Base-by-base conservation (phyloP, 2,888 invertebrate species). In the Rhyacophila evoluta region DNA sequence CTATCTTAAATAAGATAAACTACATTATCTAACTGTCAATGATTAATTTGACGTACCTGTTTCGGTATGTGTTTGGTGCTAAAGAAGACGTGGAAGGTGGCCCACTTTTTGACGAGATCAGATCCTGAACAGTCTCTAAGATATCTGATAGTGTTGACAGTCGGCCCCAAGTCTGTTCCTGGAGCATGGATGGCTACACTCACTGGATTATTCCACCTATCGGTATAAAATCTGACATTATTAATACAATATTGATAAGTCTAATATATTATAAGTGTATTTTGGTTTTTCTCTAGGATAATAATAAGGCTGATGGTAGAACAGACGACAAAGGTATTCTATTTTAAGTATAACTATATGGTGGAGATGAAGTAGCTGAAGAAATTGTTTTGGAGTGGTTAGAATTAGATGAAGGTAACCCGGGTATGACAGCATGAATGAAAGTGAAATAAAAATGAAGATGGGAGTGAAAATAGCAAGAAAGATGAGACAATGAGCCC, bases 21-120 rank as follows among this genome's bases (percentile, higher is more conserved):
- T 2, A 4, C 27, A 69, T 69, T 29, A 19, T 41, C 29, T 29
- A 11, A 3, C 6, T 19, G 15, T 72, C 68, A 36, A 70, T 79
- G 15, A 41, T 77, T 76, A 75, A n/a, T 38, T 28, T 70, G 38
- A 38, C 73, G 5, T 83, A 92, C 92, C 87, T 89, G 87, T 88
- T 93, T 93, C 79, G 95, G 95, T 85, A 94, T 92, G 87, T 95
- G 94, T 85, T 93, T 93, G 83, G 92, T 92, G 85, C 94, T 94
- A 87, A 95, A 95, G 86, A 94, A 94, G 75, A 95, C 86, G 86
- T 95, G 95, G 88, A 95, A 95, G 80, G 94, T 94, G 84, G 93
- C 93, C 84, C 91, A 91, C 85, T 93, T 91, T 80, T 91, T 90
- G 82, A 95, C 91, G 83, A 94, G 87, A n/a, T 92, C 89, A 82